Evolutionary conservation across 1,140 invertebrate genomes (phyloP), one percentile per base, ranked within the genome.

Genomic region (Micrasema longulum): DNA sequence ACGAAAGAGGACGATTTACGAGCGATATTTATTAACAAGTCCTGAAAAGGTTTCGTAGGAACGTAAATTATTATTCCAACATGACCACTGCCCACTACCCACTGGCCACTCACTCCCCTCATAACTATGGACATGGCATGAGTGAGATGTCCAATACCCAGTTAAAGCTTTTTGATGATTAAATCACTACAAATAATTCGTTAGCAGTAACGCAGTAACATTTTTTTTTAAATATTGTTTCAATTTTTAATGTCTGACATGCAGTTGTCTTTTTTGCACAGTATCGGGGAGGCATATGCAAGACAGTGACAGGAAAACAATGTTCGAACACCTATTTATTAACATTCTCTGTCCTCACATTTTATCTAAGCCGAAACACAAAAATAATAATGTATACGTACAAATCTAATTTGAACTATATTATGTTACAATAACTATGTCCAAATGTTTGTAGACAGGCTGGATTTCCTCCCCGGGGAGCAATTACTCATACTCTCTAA

Each of bases 1-100:
- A 36, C 57, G 23, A 38, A 63, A 45, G 36, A 45, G 57, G 16
- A 63, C 36, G 57, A 63, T 63, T 63, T 63, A 63, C 57, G 38
- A 63, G 38, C n/a, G 57, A 43, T 18, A 38, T 63, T 63, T 62
- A 62, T 62, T 62, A 62, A 62, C 57, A 45, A 7, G 20, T 26
- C 38, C 53, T 35, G 53, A 43, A 43, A 63, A 45, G 57, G 38
- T 23, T n/a, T n/a, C 57, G 36, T 12, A n/a, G 26, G 22, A 9
- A n/a, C 57, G 41, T 63, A 63, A 63, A 63, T 63, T n/a, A n/a
- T n/a, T n/a, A n/a, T n/a, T n/a, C n/a, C n/a, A n/a, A n/a, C n/a
- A n/a, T n/a, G n/a, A n/a, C n/a, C 38, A 45, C 23, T 23, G 16
- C 14, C 11, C 57, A 43, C 45, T 23, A 45, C 38, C 57, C 26